Evolutionary conservation across 1,140 invertebrate species (phyloP), one percentile per base, ranked within the genome.

Genomic region (Aricia agestis): DNA sequence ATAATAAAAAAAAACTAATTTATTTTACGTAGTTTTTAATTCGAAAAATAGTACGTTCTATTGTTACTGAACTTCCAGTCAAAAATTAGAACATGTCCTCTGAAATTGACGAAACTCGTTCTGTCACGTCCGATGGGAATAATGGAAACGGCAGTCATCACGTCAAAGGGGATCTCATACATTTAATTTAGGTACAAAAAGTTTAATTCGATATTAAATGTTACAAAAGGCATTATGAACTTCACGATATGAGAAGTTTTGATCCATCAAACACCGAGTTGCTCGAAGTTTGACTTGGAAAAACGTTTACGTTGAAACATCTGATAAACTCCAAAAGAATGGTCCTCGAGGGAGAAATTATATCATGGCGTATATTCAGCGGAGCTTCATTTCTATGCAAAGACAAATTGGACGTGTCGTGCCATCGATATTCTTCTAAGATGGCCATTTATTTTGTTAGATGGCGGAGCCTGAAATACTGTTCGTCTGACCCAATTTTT

Each of bases 401-500:
- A 63, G 59, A 63, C 59, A 17, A 63, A 63, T 63, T 63, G 59
- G 17, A 17, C 17, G 42, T 45, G 42, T 45, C 42, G 13, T 52
- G 9, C 45, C 45, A 52, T 25, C 10, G 19, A 63, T 19, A 19
- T 63, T 59, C 58, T 59, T 59, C 18, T 0, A 63, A 19, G 19
- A 19, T 19, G 59, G 9, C 59, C 59, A 63, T 63, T 63, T 59
- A 59, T 18, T 25, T 19, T 19, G 18, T 63, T 19, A 63, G 18
- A 63, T 63, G 18, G 18, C 59, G 17, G 59, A 4, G 1, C 17
- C 59, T 9, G 18, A 59, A 59, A 7, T 25, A 25, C 25, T 25
- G 25, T 19, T 7, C 58, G 45, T 11, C 9, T 19, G 59, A 63
- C 59, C 59, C 59, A 63, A 63, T 63, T 63, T 63, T 63, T 63